Base-by-base conservation (phyloP, 2,888 invertebrate genomes). In the Lamproptera curius region DNA sequence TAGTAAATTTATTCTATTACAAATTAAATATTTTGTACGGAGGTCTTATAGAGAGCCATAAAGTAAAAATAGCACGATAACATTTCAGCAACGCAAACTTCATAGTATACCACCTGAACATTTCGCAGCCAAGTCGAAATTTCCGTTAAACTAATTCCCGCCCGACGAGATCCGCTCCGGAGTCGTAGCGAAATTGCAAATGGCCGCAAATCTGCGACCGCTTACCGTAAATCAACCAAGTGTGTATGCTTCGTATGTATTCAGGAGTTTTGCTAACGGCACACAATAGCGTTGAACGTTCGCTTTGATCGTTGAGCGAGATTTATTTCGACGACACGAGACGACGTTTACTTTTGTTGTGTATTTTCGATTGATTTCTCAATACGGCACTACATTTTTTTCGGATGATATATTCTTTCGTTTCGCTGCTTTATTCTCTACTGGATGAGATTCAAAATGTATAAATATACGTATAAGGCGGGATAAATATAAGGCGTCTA, bases 131-230 rank as follows among this genome's bases (percentile, higher is more conserved):
- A 37, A 31, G n/a, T 17, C 15, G 15, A 47, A 15, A 33, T 37
- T 42, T 37, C 41, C 17, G 35, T 36, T 42, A 37, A 47, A 47
- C 41, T 47, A 41, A 47, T 47, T 47, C 36, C 35, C n/a, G 36
- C 41, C 41, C 42, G 41, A 41, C 28, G 41, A 33, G 42, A 47
- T 47, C 37, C 41, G 46, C 42, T 36, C 42, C 46, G 41, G 37
- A 36, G n/a, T n/a, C 42, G 36, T 36, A 14, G 37, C 46, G 42
- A 42, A 47, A 42, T 47, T 36, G 41, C 41, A 37, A 41, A 31
- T 31, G 13, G 37, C 46, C 42, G 46, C 46, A 47, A 47, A 37
- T 36, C 42, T n/a, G 13, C 41, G 31, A 42, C 46, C 46, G 26
- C 42, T 37, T 11, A 31, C 20, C 36, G 46, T 47, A 47, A 47